Evolutionary conservation across 1,140 invertebrate species (phyloP), one percentile per base, ranked within the genome.

Genomic region (Trachymyrmex cornetzi): DNA sequence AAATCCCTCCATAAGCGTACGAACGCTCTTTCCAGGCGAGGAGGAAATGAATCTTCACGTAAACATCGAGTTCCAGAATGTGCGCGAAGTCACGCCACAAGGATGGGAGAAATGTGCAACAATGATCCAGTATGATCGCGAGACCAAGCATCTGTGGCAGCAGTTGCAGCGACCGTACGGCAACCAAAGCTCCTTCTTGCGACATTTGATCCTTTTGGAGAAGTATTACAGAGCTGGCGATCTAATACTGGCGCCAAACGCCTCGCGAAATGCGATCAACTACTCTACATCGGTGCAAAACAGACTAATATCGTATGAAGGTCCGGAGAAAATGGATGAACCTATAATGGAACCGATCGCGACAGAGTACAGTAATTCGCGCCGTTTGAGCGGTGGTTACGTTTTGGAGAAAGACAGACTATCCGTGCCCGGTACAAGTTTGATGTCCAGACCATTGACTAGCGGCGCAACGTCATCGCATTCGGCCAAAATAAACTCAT

Each of bases 91-190:
- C 0, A 97, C 97, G 2, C 97, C 97, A 0, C 97, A 98, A 91
- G 97, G 97, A 14, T 98, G 97, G 97, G 97, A 98, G 85, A 97
- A 97, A 72, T 98, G 97, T 86, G 96, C 96, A 59, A 96, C 97
- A 0, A 96, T 97, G 89, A 97, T 98, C 66, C 97, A 98, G 91
- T 98, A 98, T 80, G 98, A 98, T 89, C 95, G 96, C n/a, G 97
- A 98, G 53, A 98, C 97, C 3, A 97, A 97, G 81, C 95, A 96
- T 16, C 95, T 98, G 6, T 98, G 97, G 97, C 97, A 97, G 79
- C 97, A 98, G 86, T 91, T 98, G 38, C 97, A 98, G 91, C 96
- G 97, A 93, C 98, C 98, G 0, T 98, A 98, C 89, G 98, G 98
- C 3, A 98, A 98, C 92, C 97, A 98, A 91, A 98, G 97, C 64